Base-by-base conservation (phyloP, 2,888 invertebrate genomes). In the Cynaeus angustus region DNA sequence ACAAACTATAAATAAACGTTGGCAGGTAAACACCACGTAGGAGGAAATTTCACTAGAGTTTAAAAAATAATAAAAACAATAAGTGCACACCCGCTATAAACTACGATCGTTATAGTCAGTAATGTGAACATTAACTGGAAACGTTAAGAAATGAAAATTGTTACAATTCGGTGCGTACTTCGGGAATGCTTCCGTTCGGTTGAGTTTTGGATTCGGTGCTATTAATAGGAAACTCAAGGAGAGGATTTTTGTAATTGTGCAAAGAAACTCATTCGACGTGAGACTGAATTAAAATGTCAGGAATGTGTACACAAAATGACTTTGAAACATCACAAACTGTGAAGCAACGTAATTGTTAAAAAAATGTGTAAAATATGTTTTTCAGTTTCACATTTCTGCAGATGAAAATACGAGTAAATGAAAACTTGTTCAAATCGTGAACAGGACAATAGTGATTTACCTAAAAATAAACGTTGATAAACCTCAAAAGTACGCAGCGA, bases 1-100 rank as follows among this genome's bases (percentile, higher is more conserved):
- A 64, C 68, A 21, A 21, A 16, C 33, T 61, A 68, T 68, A 68
- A 61, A 68, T 59, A 59, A 21, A 9, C 38, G 26, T 16, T 3
- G 16, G 38, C 56, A 50, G 14, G 21, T 38, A 55, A 21, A 21
- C 21, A n/a, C n/a, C n/a, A n/a, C n/a, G 21, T 4, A 21, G 21
- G 1, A 4, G 4, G 21, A 21, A 21, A 21, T 21, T 21, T 21
- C 21, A 21, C 21, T 1, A 3, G 21, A 21, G 21, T 21, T 1
- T 21, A 3, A 21, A 7, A 33, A 33, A 33, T n/a, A 33, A n/a
- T 33, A 33, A 33, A 33, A 33, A 9, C n/a, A 9, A n/a, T 6
- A 33, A 33, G 33, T 33, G 14, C 13, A 48, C 14, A 56, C 14
- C 33, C 9, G 7, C 33, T n/a, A 6, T n/a, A 28, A 28, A 28